phyloP scores from a whole-genome alignment of 2,113 vertebrate genomes.

The Bubo scandiacus region DNA sequence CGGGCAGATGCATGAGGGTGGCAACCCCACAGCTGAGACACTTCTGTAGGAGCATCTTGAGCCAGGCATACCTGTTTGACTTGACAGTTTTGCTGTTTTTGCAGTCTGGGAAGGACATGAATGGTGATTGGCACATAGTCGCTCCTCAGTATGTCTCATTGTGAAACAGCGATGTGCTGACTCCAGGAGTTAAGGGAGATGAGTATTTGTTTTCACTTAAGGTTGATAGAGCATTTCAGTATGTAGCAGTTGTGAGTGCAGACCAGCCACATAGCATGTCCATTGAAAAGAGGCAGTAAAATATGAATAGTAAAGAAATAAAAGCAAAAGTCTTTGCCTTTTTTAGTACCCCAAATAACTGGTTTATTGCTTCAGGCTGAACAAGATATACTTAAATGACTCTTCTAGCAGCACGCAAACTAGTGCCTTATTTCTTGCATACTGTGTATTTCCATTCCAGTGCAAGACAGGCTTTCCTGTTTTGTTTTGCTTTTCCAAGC shows the following conservation, averaged over 20 bases:
- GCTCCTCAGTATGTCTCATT: neutral
- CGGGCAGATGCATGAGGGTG: neutral
- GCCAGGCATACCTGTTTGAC: neutral
- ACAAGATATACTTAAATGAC: neutral
- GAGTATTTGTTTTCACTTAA: neutral
- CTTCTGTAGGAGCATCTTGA: neutral
- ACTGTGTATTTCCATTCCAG: neutral
- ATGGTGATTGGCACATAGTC: neutral
- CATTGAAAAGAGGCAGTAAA: neutral
- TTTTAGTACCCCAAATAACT: neutral
- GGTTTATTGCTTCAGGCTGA: neutral
- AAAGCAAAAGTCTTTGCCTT: neutral
- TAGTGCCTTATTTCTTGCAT: neutral
- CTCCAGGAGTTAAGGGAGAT: neutral
- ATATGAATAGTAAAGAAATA: neutral
- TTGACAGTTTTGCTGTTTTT: neutral
- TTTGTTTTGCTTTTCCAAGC: neutral
- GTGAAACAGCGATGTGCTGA: rapidly evolving
- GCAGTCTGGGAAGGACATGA: neutral
- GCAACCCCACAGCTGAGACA: neutral
- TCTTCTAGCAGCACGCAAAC: neutral
- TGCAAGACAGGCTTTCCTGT: neutral
- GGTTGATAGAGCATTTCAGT: neutral
- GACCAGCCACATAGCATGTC: neutral
- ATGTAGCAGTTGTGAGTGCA: neutral